phyloP scores from a whole-genome alignment of 2,888 invertebrate genomes.

The Cremastinae sp. region DNA sequence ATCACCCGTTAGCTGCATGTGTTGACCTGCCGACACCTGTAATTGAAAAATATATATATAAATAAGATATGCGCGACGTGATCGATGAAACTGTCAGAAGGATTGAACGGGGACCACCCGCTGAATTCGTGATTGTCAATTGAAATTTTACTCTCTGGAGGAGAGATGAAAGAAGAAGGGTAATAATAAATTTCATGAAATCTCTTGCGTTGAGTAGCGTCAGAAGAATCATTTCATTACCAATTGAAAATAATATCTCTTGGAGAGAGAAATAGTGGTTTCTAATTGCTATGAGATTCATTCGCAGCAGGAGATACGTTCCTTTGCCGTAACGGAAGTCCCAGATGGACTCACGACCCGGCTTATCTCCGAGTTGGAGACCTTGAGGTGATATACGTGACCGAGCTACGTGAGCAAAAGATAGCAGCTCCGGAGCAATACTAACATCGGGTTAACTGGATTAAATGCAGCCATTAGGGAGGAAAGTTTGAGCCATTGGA shows the following conservation, averaged over 20 bases:
- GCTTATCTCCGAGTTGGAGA: slow-evolving; percentile 28
- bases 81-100: slow-evolving; percentile 47
- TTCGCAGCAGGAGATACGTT: not conserved
- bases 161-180: not conserved
- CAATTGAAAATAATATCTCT: not conserved
- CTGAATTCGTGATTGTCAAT: not conserved
- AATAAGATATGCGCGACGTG: not conserved
- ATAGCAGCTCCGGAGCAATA: not conserved
- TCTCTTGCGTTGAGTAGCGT: not conserved
- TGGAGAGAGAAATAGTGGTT: not conserved
- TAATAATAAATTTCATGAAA: slow-evolving; percentile 2
- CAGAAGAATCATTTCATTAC: not conserved
- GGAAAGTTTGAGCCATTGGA: slow-evolving; percentile 16
- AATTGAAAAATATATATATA: slow-evolving; percentile 51
- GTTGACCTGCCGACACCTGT: slow-evolving; percentile 93
- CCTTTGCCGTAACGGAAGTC: not conserved
- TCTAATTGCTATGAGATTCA: slow-evolving; percentile 9
- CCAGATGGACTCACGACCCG: slow-evolving; percentile 6
- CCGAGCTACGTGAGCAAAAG: slow-evolving; percentile 20
- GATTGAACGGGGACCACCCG: slow-evolving; percentile 19
- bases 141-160: slow-evolving; percentile 10
- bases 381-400: slow-evolving; percentile 38
- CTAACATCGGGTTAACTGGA: slow-evolving; percentile 25
- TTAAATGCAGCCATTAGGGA: slow-evolving; percentile 25
- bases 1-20: slow-evolving; percentile 89